Evolutionary conservation across 2,797 vertebrate species (phyloP).

Genomic region (Sebastes reedi): DNA sequence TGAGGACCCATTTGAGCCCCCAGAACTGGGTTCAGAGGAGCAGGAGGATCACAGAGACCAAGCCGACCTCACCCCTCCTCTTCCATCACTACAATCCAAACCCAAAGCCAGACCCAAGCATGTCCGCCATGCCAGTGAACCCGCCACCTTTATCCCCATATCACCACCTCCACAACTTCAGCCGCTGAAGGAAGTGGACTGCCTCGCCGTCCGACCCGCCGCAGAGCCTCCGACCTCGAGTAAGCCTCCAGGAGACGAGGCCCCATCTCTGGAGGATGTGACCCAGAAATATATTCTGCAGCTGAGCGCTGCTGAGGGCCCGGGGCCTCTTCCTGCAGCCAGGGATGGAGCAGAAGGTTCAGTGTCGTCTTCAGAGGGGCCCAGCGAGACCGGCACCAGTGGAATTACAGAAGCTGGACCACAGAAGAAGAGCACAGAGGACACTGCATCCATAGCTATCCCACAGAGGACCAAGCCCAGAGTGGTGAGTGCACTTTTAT

Average conservation of each 20-base stretch:
- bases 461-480: conserved; percentile 87
- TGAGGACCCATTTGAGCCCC: conserved; percentile 72
- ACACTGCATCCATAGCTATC: conserved; percentile 52
- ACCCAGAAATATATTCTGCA: conserved; percentile 90
- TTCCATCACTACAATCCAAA: conserved; percentile 52
- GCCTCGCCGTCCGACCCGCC: conserved; percentile 19
- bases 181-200: conserved; percentile 57
- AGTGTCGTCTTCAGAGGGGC: conserved; percentile 67
- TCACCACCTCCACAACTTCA: conserved; percentile 79
- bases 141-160: conserved; percentile 88
- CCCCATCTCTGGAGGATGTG: conserved; percentile 89
- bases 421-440: conserved; percentile 79
- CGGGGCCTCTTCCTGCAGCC: conserved; percentile 44
- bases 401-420: conserved; percentile 76
- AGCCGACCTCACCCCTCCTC: conserved; percentile 39
- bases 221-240: conserved; percentile 62
- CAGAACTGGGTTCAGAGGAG: conserved; percentile 52
- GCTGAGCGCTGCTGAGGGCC: conserved; percentile 76
- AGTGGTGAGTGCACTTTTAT: conserved; percentile 88
- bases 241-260: conserved; percentile 73
- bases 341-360: conserved; percentile 57
- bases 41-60: conserved; percentile 40
- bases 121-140: conserved; percentile 91
- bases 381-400: conserved; percentile 73
- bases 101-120: conserved; percentile 83